A percentile compares a stretch with the other conserved stretches of the same genome.
Conservation (phyloP, 2,113 vertebrate species). For the Coryphaenoides rupestris region DNA sequence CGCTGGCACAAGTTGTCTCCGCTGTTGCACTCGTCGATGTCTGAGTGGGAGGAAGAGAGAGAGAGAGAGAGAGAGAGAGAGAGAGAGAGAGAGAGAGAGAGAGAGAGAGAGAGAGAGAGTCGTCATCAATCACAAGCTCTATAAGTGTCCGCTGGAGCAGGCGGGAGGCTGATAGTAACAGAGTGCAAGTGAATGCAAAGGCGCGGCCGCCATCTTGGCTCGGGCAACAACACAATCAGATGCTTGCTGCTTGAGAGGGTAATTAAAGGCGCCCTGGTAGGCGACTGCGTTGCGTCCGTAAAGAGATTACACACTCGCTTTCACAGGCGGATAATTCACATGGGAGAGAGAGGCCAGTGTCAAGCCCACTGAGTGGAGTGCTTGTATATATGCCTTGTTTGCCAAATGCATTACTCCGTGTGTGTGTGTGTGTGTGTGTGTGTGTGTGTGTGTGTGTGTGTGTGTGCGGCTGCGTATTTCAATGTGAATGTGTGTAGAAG, state of each 20-base stretch:
- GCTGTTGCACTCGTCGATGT: conserved; percentile 88
- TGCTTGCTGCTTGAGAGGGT: conserved; percentile 12
- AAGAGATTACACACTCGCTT: conserved; percentile 24
- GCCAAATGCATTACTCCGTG: conserved; percentile 20
- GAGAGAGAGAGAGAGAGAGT: conserved; percentile 12
- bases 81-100: no score
- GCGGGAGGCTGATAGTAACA: conserved; percentile 16
- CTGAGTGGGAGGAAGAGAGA: conserved; percentile 51
- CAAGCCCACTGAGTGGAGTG: conserved; percentile 22
- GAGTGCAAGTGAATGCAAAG: conserved; percentile 29
- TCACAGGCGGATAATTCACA: conserved; percentile 40
- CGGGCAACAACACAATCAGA: conserved; percentile 15
- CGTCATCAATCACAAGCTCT: conserved; percentile 46
- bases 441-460: not conserved
- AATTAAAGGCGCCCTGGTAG: conserved; percentile 39
- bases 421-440: conserved; percentile 9
- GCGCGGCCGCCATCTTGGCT: conserved; percentile 32
- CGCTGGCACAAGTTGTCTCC: conserved; percentile 86
- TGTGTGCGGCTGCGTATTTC: not conserved
- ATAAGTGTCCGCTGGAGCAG: conserved; percentile 35
- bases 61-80: no score
- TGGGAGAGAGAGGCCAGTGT: conserved; percentile 19
- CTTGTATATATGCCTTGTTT: conserved; percentile 5
- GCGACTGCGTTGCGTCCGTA: conserved; percentile 12
- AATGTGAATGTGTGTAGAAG: not conserved